A percentile compares a stretch with the other conserved stretches of the same genome.
Evolutionary conservation across 2,113 vertebrate genomes (phyloP).

Genomic region (Theropithecus gelada): DNA sequence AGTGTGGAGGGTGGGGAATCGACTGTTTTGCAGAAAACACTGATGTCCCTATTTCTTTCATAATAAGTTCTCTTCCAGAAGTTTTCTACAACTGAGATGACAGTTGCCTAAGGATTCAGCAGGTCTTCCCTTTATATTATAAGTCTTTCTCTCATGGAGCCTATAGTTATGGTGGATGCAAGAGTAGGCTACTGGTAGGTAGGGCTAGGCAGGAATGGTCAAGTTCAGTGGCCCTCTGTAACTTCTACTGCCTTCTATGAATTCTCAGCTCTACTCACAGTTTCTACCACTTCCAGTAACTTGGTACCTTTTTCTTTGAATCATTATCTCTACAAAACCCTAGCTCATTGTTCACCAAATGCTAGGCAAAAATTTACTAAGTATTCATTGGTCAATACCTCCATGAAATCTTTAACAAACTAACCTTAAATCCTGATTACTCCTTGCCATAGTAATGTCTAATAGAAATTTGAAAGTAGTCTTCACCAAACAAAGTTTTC

Average conservation of each 20-base stretch:
- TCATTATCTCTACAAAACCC: background rate
- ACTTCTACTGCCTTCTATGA: background rate
- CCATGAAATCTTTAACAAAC: background rate
- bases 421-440: background rate
- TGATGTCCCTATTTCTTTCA: background rate
- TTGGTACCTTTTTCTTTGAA: background rate
- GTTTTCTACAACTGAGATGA: background rate
- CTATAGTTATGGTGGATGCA: background rate
- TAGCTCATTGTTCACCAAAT: background rate
- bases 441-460: background rate
- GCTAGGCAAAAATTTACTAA: background rate
- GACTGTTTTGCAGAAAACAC: background rate
- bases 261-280: background rate
- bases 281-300: background rate
- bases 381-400: background rate
- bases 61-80: background rate
- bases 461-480: background rate
- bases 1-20: fast-evolving
- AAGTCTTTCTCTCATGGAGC: background rate
- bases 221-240: background rate
- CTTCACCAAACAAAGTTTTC: background rate
- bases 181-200: background rate
- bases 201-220: background rate
- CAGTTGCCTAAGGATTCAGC: background rate
- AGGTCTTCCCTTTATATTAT: background rate